phyloP scores from a whole-genome alignment of 2,113 vertebrate genomes.

The Bostrychus sinensis region DNA sequence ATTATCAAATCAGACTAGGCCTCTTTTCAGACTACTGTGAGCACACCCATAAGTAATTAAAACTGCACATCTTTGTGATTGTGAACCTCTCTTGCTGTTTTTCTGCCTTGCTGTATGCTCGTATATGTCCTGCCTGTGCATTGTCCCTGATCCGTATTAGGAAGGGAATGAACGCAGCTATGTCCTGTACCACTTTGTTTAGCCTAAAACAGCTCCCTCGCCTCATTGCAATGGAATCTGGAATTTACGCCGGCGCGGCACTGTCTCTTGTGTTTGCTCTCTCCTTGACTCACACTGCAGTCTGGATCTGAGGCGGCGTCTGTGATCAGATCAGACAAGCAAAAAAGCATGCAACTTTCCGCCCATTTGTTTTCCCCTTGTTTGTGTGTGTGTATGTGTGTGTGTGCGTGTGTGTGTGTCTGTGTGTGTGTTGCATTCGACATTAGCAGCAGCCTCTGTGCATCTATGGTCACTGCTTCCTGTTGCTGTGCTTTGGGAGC shows the following conservation, averaged over 20 bases:
- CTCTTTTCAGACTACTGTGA: background rate
- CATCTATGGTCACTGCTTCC: constrained; percentile 45
- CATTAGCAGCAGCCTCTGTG: constrained; percentile 11
- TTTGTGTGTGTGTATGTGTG: constrained; percentile 20
- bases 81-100: background rate
- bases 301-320: constrained; percentile 22
- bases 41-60: background rate
- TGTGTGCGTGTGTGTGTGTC: too few species aligned
- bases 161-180: constrained; percentile 9
- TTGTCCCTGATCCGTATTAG: background rate
- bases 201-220: constrained; percentile 26
- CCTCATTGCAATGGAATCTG: constrained; percentile 54
- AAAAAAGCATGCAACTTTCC: constrained; percentile 15
- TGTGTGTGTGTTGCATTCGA: constrained; percentile 8
- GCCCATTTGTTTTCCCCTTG: constrained; percentile 19
- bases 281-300: constrained; percentile 50
- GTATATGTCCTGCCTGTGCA: background rate
- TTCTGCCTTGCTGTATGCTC: background rate
- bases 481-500: constrained; percentile 32
- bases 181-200: constrained; percentile 35
- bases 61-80: background rate
- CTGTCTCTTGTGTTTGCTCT: constrained; percentile 29
- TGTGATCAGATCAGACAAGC: constrained; percentile 6
- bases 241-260: constrained; percentile 46
- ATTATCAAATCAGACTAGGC: background rate